Conservation (phyloP, 1,140 invertebrate genomes). For the Tigriopus japonicus region DNA sequence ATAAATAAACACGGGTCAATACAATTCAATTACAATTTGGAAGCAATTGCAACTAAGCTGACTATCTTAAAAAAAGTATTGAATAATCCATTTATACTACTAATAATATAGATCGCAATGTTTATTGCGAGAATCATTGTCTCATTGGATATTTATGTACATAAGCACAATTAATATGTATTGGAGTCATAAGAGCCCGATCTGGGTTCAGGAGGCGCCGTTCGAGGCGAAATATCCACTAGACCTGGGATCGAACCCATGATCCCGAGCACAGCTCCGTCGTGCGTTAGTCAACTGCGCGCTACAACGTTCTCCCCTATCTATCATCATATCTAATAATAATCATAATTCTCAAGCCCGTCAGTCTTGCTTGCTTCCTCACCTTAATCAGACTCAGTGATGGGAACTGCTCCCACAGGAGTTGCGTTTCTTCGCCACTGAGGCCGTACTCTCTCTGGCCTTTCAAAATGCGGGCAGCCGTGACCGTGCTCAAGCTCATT, state of each 20-base stretch:
- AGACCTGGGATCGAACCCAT: not conserved
- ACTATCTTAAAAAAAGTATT: not conserved
- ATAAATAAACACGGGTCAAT: too few species aligned
- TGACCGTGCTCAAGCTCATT: conserved; percentile 53
- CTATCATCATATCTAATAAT: too few species aligned
- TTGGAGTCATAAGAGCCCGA: not conserved
- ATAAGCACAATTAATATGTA: not conserved
- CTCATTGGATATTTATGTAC: not conserved
- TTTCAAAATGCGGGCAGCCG: conserved; percentile 47
- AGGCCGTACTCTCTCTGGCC: conserved; percentile 31
- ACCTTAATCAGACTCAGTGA: not conserved
- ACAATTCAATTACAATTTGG: too few species aligned
- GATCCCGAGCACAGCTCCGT: not conserved
- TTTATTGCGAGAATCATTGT: too few species aligned
- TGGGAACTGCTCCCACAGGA: not conserved
- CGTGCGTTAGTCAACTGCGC: not conserved
- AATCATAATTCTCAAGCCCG: not conserved
- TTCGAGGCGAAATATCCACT: not conserved
- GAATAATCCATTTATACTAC: not conserved
- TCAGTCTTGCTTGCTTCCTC: not conserved
- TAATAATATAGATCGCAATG: not conserved
- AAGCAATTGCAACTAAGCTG: too few species aligned
- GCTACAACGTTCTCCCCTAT: too few species aligned
- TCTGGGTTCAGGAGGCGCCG: not conserved
- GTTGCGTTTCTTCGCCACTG: not conserved